Conservation (phyloP, 2,888 invertebrate genomes). For the Ennomos erosarius region DNA sequence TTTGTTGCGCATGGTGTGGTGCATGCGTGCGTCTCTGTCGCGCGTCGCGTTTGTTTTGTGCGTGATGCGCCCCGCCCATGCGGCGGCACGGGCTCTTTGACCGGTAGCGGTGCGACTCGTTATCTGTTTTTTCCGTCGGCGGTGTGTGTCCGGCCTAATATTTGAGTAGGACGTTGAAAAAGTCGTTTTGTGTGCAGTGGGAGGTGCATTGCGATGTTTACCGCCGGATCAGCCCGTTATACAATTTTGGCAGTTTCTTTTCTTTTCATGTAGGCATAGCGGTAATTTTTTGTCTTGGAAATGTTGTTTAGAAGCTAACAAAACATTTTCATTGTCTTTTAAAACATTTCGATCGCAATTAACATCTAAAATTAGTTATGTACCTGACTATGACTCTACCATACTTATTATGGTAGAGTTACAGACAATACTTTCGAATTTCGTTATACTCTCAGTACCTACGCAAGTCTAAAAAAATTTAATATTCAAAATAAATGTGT, state of each 20-base stretch:
- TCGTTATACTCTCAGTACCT: too few species aligned
- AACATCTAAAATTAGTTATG: too few species aligned
- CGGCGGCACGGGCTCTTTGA: conserved; percentile 75
- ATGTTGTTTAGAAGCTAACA: conserved; percentile 3
- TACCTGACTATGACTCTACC: too few species aligned
- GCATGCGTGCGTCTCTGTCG: conserved; percentile 60
- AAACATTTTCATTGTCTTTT: not conserved
- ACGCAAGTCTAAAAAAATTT: too few species aligned
- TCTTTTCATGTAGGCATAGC: not conserved
- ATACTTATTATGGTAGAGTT: too few species aligned
- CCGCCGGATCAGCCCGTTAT: conserved; percentile 42
- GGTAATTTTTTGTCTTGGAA: conserved; percentile 1
- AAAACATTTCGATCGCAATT: conserved; percentile 14
- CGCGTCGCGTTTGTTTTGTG: conserved; percentile 81
- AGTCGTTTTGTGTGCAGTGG: conserved; percentile 73
- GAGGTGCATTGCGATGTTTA: conserved; percentile 68
- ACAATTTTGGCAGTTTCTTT: conserved; percentile 19
- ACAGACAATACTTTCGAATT: too few species aligned
- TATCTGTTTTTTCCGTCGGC: conserved; percentile 75
- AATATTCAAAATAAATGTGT: too few species aligned
- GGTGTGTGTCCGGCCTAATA: conserved; percentile 79
- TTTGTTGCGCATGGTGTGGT: conserved; percentile 38
- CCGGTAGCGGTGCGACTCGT: conserved; percentile 80
- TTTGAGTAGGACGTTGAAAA: conserved; percentile 77
- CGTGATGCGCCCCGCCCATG: conserved; percentile 82